phyloP scores from a whole-genome alignment of 2,113 vertebrate genomes.

The Syrrhaptes paradoxus region DNA sequence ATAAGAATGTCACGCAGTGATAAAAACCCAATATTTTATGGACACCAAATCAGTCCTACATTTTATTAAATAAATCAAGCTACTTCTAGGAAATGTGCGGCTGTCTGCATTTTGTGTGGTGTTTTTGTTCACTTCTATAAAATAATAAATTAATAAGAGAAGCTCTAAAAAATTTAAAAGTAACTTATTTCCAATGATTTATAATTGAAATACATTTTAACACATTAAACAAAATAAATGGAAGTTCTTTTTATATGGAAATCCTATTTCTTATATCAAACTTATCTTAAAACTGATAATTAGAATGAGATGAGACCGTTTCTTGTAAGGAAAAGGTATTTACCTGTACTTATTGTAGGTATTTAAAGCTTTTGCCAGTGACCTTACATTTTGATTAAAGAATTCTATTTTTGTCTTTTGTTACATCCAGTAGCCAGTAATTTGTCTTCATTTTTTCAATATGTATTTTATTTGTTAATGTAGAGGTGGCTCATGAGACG shows the following conservation, averaged over 20 bases:
- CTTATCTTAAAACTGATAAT: neutral
- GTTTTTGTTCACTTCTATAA: neutral
- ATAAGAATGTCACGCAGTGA: neutral
- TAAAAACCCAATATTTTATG: neutral
- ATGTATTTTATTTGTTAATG: neutral
- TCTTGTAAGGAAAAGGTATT: neutral
- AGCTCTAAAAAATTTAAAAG: neutral
- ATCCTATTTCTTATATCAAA: neutral
- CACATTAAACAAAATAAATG: neutral
- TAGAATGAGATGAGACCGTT: neutral
- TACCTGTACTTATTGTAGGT: neutral
- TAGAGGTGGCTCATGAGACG: neutral
- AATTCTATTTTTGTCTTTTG: neutral
- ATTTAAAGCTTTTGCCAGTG: neutral
- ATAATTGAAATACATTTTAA: slow-evolving; percentile 4
- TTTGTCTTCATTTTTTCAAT: neutral
- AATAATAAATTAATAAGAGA: neutral
- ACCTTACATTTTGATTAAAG: neutral
- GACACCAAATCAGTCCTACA: neutral
- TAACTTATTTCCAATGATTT: neutral
- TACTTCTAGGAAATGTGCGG: neutral
- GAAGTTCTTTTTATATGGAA: neutral
- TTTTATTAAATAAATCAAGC: neutral
- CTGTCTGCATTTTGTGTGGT: neutral
- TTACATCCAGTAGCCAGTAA: neutral